Conservation (phyloP, 2,888 invertebrate genomes). For the Agapetus fuscipes region DNA sequence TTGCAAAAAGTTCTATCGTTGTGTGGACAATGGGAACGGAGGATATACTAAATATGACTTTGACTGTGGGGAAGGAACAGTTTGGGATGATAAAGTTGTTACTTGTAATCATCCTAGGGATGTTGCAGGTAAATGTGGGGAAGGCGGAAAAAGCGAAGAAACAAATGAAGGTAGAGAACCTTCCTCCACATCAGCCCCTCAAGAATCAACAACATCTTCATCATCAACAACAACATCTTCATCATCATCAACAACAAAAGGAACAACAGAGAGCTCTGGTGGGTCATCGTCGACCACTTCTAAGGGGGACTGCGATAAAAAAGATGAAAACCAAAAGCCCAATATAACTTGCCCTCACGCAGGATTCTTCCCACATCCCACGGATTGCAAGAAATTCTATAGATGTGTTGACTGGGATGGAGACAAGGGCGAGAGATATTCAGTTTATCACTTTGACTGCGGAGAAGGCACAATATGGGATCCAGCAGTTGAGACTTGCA, state of each 20-base stretch:
- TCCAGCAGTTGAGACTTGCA: slow-evolving; percentile 55
- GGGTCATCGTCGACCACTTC: slow-evolving; percentile 17
- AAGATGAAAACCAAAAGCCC: slow-evolving; percentile 7
- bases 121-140: slow-evolving; percentile 22
- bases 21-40: slow-evolving; percentile 44
- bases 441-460: slow-evolving; percentile 57
- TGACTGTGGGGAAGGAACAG: slow-evolving; percentile 54
- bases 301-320: no score
- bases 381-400: slow-evolving; percentile 55
- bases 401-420: slow-evolving; percentile 55
- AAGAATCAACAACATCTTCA: no score
- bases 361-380: slow-evolving; percentile 51
- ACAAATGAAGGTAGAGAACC: neutral
- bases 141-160: neutral
- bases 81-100: slow-evolving; percentile 50
- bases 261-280: slow-evolving; percentile 1
- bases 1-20: slow-evolving; percentile 67
- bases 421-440: slow-evolving; percentile 42
- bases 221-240: slow-evolving; percentile 6
- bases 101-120: slow-evolving; percentile 36
- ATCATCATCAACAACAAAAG: slow-evolving; percentile 3
- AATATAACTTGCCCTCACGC: slow-evolving; percentile 38
- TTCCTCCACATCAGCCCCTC: neutral
- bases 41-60: slow-evolving; percentile 48
- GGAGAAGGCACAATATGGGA: slow-evolving; percentile 65